Percentiles rank a stretch among this genome's conserved stretches.
Evolutionary conservation across 2,888 invertebrate genomes (phyloP).

Genomic region (Pseudolycoriella hygida): DNA sequence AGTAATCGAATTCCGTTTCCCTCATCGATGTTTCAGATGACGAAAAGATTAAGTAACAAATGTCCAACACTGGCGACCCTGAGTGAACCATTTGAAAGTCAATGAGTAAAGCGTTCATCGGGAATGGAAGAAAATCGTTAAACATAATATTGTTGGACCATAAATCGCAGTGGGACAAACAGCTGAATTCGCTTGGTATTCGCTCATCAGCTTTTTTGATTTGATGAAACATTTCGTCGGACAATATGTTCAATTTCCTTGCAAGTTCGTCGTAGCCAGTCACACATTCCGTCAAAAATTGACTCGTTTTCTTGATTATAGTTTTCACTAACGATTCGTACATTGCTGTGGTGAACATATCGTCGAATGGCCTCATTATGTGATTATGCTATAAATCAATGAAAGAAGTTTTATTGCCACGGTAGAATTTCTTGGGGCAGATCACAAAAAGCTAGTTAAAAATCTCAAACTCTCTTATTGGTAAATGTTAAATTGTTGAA

Average conservation of each 20-base stretch:
- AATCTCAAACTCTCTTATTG: neutral
- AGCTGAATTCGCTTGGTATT: conserved; percentile 5
- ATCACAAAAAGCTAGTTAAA: neutral
- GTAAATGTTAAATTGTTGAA: too few relatives aligned
- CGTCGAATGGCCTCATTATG: too few relatives aligned
- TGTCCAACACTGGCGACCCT: conserved; percentile 6
- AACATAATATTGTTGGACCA: conserved; percentile 7
- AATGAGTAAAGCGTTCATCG: neutral
- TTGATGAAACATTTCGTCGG: too few relatives aligned
- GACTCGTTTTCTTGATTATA: neutral
- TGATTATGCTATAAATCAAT: neutral
- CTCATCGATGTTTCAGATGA: neutral
- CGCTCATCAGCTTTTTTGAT: conserved; percentile 2
- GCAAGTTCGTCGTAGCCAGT: too few relatives aligned
- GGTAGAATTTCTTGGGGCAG: neutral
- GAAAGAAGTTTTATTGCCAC: too few relatives aligned
- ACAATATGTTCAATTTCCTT: too few relatives aligned
- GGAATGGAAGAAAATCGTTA: neutral
- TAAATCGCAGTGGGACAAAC: conserved; percentile 6
- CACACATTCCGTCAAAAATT: too few relatives aligned
- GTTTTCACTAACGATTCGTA: neutral
- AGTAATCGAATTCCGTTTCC: conserved; percentile 5
- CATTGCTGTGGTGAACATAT: neutral
- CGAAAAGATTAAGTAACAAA: conserved; percentile 5
- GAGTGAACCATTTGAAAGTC: conserved; percentile 5